phyloP scores from a whole-genome alignment of 2,888 invertebrate species.

The Nycteola revayana region DNA sequence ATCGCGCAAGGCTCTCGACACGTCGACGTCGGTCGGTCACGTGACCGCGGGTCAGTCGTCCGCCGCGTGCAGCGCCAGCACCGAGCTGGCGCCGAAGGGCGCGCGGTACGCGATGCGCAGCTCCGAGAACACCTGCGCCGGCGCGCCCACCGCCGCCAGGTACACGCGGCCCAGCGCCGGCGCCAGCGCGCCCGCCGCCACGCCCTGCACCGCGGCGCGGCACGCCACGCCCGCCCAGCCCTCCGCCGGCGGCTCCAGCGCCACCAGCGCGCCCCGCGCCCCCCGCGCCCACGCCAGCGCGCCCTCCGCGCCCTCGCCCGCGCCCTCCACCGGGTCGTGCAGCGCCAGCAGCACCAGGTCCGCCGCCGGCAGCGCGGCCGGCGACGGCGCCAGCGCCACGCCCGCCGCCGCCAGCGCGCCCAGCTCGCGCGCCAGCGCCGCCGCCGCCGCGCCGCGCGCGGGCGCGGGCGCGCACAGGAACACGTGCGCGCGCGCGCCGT shows the following conservation, averaged over 20 bases:
- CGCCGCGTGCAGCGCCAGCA: slow-evolving; percentile 63
- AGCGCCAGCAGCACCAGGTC: slow-evolving; percentile 56
- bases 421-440: slow-evolving; percentile 28
- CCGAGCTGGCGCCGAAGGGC: slow-evolving; percentile 84
- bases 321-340: slow-evolving; percentile 40
- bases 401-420: slow-evolving; percentile 22
- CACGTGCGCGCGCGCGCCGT: slow-evolving; percentile 83
- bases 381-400: slow-evolving; percentile 18
- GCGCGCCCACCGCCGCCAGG: slow-evolving; percentile 92
- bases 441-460: slow-evolving; percentile 20
- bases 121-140: slow-evolving; percentile 86
- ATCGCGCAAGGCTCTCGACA: no score
- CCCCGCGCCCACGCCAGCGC: slow-evolving; percentile 85
- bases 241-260: slow-evolving; percentile 86
- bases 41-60: slow-evolving; percentile 30
- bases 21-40: no score
- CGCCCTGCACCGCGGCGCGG: slow-evolving; percentile 41
- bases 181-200: slow-evolving; percentile 42
- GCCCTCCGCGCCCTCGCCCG: slow-evolving; percentile 19
- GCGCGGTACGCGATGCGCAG: slow-evolving; percentile 90
- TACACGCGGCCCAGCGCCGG: slow-evolving; percentile 83
- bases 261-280: slow-evolving; percentile 39
- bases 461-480: slow-evolving; percentile 60
- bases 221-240: slow-evolving; percentile 33
- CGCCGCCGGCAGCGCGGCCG: slow-evolving; percentile 37